Conservation (phyloP, 1,140 invertebrate genomes). For the Venustaconcha ellipsiformis region DNA sequence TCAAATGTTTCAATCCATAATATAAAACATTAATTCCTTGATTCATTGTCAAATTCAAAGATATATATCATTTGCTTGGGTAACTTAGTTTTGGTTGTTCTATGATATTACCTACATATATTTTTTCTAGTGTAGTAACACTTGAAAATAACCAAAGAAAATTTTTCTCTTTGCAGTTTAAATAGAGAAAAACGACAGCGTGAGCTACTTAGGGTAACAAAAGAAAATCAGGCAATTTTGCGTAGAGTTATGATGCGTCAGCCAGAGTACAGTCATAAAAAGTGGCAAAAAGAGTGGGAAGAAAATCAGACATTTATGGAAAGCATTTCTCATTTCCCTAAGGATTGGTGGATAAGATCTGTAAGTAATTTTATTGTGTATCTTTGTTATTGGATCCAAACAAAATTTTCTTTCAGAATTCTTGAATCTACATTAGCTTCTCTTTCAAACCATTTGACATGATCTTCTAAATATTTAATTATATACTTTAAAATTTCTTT, state of each 20-base stretch:
- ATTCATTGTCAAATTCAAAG: too few species aligned
- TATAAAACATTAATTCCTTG: too few species aligned
- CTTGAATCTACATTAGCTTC: background rate
- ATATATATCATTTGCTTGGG: too few species aligned
- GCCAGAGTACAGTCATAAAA: slow-evolving; percentile 62
- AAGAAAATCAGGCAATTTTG: slow-evolving; percentile 65
- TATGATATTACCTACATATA: too few species aligned
- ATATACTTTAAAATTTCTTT: too few species aligned
- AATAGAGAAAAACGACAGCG: slow-evolving; percentile 65
- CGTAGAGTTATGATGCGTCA: slow-evolving; percentile 58
- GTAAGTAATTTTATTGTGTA: slow-evolving; percentile 6
- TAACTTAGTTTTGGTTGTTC: too few species aligned
- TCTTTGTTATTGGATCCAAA: background rate
- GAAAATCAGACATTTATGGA: slow-evolving; percentile 67
- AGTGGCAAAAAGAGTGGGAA: slow-evolving; percentile 64
- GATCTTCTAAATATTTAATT: too few species aligned
- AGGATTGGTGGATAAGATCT: slow-evolving; percentile 62
- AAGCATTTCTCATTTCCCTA: slow-evolving; percentile 67
- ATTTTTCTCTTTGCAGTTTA: slow-evolving; percentile 50
- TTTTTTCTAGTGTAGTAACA: too few species aligned
- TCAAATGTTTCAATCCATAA: too few species aligned
- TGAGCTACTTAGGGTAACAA: slow-evolving; percentile 60
- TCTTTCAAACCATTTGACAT: too few species aligned
- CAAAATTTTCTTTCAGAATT: slow-evolving; percentile 2
- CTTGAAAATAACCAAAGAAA: too few species aligned